phyloP scores from a whole-genome alignment of 2,113 vertebrate genomes.

The Laticauda laticaudata region DNA sequence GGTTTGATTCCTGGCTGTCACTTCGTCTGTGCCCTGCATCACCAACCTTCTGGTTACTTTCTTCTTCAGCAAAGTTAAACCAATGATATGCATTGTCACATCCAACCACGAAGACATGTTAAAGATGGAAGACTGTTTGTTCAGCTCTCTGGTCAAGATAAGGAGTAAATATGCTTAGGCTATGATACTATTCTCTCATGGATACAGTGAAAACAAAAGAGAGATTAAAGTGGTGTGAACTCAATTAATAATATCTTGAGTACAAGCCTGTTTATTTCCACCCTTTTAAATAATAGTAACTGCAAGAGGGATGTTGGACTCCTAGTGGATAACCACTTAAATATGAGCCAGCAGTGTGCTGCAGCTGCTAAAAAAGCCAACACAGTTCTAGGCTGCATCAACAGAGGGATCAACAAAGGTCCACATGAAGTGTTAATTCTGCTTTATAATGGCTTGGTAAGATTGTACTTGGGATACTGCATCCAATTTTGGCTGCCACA shows the following conservation, averaged over 20 bases:
- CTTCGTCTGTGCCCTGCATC: background rate
- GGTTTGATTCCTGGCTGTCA: background rate
- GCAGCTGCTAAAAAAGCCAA: too few species aligned
- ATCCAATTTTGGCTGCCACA: too few species aligned
- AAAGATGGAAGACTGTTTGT: constrained; percentile 8
- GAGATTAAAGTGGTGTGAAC: background rate
- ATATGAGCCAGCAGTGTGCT: too few species aligned
- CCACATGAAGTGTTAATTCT: too few species aligned
- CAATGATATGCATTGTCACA: background rate
- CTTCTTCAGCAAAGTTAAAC: background rate
- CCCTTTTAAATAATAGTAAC: background rate
- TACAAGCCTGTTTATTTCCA: constrained; percentile 1
- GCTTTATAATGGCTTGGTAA: too few species aligned
- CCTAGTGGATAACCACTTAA: too few species aligned
- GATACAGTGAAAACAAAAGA: constrained; percentile 6
- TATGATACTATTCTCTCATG: constrained; percentile 16
- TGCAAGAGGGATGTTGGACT: too few species aligned
- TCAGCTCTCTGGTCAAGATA: background rate
- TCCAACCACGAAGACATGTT: background rate
- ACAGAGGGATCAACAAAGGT: too few species aligned
- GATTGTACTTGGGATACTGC: too few species aligned
- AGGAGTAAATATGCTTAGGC: constrained; percentile 15
- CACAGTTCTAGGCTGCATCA: too few species aligned
- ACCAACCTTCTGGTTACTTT: background rate
- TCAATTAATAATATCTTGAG: background rate